These are phyloP conservation scores for Hippopotamus amphibius DNA, from an alignment of 2,113 vertebrate species.

Conservation along the genomic window DNA sequence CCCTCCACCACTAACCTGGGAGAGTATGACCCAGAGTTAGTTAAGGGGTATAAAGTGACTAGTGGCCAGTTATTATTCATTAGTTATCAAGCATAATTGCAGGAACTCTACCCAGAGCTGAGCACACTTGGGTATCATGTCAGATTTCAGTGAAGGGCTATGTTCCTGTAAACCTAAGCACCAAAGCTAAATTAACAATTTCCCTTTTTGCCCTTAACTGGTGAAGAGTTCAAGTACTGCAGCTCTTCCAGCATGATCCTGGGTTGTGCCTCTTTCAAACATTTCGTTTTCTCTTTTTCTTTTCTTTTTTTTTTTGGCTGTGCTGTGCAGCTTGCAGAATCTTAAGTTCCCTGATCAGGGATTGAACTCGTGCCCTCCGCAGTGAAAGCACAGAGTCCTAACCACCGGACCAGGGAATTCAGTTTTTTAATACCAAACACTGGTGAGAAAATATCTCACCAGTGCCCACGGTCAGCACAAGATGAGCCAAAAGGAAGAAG, in stretches of 20 bases:
- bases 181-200: background rate
- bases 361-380: background rate
- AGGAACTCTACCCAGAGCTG: conserved; percentile 13
- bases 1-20: background rate
- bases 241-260: background rate
- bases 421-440: background rate
- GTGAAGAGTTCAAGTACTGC: conserved; percentile 11
- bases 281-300: background rate
- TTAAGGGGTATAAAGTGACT: conserved; percentile 56
- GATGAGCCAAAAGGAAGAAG: background rate
- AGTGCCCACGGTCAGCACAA: background rate
- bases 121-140: background rate
- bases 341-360: background rate
- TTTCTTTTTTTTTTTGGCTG: background rate
- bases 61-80: conserved; percentile 38
- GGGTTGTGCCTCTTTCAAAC: background rate
- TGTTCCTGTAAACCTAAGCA: conserved; percentile 42
- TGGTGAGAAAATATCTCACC: background rate
- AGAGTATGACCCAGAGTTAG: background rate
- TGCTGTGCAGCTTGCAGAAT: background rate
- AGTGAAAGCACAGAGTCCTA: background rate
- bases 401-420: background rate
- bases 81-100: background rate
- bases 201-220: conserved; percentile 48
- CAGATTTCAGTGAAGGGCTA: background rate